These are phyloP conservation scores for Epiblema foenella DNA, from an alignment of 2,888 invertebrate genomes.

Conservation along the genomic window DNA sequence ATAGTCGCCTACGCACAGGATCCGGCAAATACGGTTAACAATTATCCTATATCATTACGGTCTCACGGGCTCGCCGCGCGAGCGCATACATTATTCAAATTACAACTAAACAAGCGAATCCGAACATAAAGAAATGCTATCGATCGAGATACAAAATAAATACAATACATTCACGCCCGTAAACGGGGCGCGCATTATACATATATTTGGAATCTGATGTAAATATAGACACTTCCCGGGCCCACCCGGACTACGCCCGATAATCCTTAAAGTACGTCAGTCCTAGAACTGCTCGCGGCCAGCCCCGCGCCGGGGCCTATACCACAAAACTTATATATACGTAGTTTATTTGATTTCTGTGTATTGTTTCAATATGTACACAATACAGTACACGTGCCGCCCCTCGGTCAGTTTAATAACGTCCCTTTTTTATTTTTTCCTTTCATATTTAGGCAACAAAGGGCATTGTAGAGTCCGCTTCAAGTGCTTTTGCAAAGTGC, in stretches of 20 bases:
- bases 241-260: constrained; percentile 56
- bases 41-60: constrained; percentile 66
- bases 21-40: constrained; percentile 71
- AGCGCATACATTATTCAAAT: constrained; percentile 65
- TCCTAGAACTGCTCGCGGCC: too few species aligned
- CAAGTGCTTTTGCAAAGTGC: too few species aligned
- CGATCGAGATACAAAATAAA: constrained; percentile 75
- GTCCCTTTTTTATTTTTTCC: too few species aligned
- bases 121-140: constrained; percentile 68
- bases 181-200: constrained; percentile 10
- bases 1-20: constrained; percentile 64
- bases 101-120: constrained; percentile 75
- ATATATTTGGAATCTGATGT: constrained; percentile 37
- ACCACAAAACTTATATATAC: too few species aligned
- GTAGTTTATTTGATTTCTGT: too few species aligned
- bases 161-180: constrained; percentile 73
- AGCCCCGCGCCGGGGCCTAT: too few species aligned
- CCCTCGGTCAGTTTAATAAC: too few species aligned
- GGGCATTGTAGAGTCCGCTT: too few species aligned
- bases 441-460: too few species aligned
- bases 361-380: too few species aligned
- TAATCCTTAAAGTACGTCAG: constrained; percentile 62
- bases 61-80: constrained; percentile 62
- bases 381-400: too few species aligned
- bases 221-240: constrained; percentile 44